Evolutionary conservation across 2,113 vertebrate genomes (phyloP).

Genomic region (Phylloscopus trochiloides): DNA sequence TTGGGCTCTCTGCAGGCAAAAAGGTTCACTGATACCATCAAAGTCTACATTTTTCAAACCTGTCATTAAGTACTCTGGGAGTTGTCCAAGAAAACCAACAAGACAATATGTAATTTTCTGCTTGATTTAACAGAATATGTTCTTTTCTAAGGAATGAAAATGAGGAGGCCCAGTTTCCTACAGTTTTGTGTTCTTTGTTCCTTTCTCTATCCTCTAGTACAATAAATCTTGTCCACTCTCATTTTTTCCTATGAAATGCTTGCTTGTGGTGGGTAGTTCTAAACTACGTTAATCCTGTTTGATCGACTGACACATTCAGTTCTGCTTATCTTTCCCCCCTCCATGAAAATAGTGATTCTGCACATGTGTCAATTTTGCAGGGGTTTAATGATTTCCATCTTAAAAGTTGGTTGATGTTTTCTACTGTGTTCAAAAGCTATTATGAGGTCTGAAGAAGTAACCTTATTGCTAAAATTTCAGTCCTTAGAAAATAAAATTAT

Average conservation of each 20-base stretch:
- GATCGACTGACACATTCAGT: not conserved
- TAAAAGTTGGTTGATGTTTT: not conserved
- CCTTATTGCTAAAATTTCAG: not conserved
- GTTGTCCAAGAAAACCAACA: conserved; percentile 24
- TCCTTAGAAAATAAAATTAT: not conserved
- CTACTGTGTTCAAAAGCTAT: not conserved
- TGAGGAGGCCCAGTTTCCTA: conserved; percentile 23
- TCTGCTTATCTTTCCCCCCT: not conserved
- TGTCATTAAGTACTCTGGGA: conserved; percentile 31
- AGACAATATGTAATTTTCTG: conserved; percentile 53
- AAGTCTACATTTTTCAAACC: conserved; percentile 27
- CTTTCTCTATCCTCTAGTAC: not conserved
- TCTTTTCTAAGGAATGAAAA: conserved; percentile 51
- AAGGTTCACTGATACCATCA: not conserved
- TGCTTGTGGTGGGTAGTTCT: not conserved
- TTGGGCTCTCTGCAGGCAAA: not conserved
- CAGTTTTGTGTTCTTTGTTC: conserved; percentile 29
- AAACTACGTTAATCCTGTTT: not conserved
- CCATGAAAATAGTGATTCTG: not conserved
- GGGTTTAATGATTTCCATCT: not conserved
- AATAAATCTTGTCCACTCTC: conserved; percentile 11
- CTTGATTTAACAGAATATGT: conserved; percentile 44
- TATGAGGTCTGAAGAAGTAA: not conserved
- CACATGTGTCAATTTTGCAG: not conserved
- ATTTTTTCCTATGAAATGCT: not conserved